Evolutionary conservation across 2,113 vertebrate genomes (phyloP), one percentile per base, ranked within the genome.

Genomic region (Podarcis cretensis): DNA sequence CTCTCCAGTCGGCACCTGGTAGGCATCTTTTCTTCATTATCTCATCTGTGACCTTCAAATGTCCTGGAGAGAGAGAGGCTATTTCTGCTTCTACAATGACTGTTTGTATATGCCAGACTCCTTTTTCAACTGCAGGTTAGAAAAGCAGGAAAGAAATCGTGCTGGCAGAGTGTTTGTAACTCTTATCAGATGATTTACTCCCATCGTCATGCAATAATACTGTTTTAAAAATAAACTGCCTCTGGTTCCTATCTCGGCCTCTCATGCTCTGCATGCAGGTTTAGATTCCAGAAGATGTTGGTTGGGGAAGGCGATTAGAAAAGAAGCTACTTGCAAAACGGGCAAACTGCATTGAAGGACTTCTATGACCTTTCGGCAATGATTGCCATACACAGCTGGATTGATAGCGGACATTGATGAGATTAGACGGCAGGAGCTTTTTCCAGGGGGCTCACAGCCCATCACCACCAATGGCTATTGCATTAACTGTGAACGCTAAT

Each of bases 11-110:
- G 68, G 71, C 87, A n/a, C 5, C 78, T 89, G 89, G 92, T 86
- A 92, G 87, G 83, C 57, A 77, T 90, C 86, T 88, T 30, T 84
- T 86, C 10, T 90, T 95, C 85, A 43, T 95, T 96, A 94, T 95
- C 75, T 94, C 8, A 1, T 66, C 81, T 93, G 85, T 94, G 87
- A 96, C 89, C 89, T 96, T 95, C 82, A 94, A 71, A 93, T 3
- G 63, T 79, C 81, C 69, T 94, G 35, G 8, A 90, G 90, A 21
- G 0, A 91, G 89, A 13, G 89, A 84, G 87, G 87, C 0, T 8
- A 69, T 37, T 89, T 85, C 30, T 94, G 75, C 66, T 71, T 89
- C 85, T 76, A 89, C 32, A 65, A 66, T 57, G 35, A 90, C 74
- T 71, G 90, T 30, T 18, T 94, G 94, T 93, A 77, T 5, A 0